Evolutionary conservation across 2,797 vertebrate species (phyloP).

Genomic region (Pseudomugil tenellus): DNA sequence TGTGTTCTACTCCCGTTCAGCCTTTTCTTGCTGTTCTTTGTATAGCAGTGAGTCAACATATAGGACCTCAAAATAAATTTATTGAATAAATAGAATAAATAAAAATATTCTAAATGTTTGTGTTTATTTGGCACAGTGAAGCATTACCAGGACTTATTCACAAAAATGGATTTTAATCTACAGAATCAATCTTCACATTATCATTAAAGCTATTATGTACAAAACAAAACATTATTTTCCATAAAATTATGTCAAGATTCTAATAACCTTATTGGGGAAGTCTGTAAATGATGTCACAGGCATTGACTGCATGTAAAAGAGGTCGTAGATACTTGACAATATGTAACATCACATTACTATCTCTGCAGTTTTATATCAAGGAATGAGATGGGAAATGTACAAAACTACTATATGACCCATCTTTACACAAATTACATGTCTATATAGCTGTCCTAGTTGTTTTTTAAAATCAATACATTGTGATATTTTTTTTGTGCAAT

Average conservation of each 20-base stretch:
- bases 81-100: constrained; percentile 76
- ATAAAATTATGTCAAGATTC: neutral
- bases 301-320: neutral
- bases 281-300: constrained; percentile 20
- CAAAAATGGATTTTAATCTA: neutral
- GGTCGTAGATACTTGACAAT: neutral
- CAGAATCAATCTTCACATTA: neutral
- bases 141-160: neutral
- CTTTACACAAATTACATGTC: neutral
- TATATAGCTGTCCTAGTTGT: neutral
- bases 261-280: constrained; percentile 9
- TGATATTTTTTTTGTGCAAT: neutral
- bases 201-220: constrained; percentile 15
- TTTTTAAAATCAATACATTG: constrained; percentile 6
- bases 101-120: constrained; percentile 7
- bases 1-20: constrained; percentile 48
- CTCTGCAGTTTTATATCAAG: neutral
- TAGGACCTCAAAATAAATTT: constrained; percentile 67
- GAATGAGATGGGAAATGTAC: neutral
- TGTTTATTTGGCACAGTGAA: constrained; percentile 5
- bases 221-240: constrained; percentile 16
- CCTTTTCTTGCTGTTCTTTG: constrained; percentile 61
- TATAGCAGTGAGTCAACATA: constrained; percentile 53
- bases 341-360: constrained; percentile 7
- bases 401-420: neutral